Evolutionary conservation across 1,140 invertebrate species (phyloP), one percentile per base, ranked within the genome.

Genomic region (Pseudomyrmex pallidus): DNA sequence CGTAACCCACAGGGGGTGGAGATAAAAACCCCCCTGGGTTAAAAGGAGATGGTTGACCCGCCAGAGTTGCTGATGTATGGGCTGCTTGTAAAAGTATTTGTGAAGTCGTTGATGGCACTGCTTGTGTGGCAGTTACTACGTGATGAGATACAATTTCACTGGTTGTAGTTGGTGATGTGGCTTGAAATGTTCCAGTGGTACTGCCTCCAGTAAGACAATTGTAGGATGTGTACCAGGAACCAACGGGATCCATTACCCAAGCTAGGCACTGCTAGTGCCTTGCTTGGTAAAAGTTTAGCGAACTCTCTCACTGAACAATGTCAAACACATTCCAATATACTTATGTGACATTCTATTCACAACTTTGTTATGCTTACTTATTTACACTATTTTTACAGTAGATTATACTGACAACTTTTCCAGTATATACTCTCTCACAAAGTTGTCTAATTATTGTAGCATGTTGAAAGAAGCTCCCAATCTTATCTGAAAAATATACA

Each of bases 221-320:
- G 95, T 97, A 97, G 67, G 96, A 96, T 90, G 96, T 95, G 92
- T 96, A 96, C 96, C 96, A 97, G 95, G 96, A 96, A 95, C 96
- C 96, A 94, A 96, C 96, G 91, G 96, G 96, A 96, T 97, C 96
- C 96, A 97, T 97, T 90, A 92, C 91, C 90, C 92, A 90, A 84
- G 80, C 78, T 88, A 85, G 90, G 91, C 92, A 92, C 92, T 50
- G 73, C n/a, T 15, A 86, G 91, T 93, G 92, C 92, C 92, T 90
- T 85, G 88, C 84, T 83, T 85, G 88, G 86, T 91, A 88, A 78
- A 86, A 25, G 57, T 80, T 83, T 48, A 68, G 82, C 83, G 90
- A 85, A 82, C 84, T 86, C 74, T 87, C 20, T 61, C 82, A 63
- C 56, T 35, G 84, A 48, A 25, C 76, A 85, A 78, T 78, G 48